Conservation (phyloP, 2,113 vertebrate genomes). For the Scophthalmus maximus region DNA sequence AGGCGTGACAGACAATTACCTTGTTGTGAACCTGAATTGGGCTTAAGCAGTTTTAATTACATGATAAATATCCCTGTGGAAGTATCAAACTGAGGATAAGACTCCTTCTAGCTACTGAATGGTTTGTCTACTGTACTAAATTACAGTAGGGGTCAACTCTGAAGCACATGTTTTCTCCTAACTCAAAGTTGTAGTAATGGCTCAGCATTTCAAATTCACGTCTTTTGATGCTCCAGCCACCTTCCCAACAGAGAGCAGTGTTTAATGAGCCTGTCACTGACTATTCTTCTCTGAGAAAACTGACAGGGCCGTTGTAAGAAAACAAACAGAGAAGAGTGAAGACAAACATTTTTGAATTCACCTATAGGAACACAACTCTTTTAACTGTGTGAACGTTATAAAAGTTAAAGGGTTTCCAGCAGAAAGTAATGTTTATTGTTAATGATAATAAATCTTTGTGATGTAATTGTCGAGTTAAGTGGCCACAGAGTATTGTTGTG, state of each 20-base stretch:
- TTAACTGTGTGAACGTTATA: too few species aligned
- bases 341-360: too few species aligned
- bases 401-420: too few species aligned
- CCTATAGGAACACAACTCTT: too few species aligned
- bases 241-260: background rate
- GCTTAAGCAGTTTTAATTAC: background rate
- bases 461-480: too few species aligned
- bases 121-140: background rate
- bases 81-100: background rate
- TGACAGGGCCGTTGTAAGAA: too few species aligned
- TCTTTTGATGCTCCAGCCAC: background rate
- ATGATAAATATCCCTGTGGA: slow-evolving; percentile 1
- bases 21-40: slow-evolving; percentile 14
- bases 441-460: too few species aligned
- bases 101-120: background rate
- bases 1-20: slow-evolving; percentile 42
- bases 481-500: too few species aligned
- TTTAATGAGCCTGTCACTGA: background rate
- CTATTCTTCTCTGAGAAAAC: slow-evolving; percentile 5
- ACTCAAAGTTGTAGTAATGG: slow-evolving; percentile 19
- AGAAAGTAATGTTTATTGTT: too few species aligned
- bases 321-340: too few species aligned
- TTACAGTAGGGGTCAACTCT: background rate
- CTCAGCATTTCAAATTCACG: background rate
- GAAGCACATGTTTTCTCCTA: slow-evolving; percentile 33